Evolutionary conservation across 37 sponge, comb jelly and placozoan species (phyloP).

Genomic region (Bolinopsis microptera): DNA sequence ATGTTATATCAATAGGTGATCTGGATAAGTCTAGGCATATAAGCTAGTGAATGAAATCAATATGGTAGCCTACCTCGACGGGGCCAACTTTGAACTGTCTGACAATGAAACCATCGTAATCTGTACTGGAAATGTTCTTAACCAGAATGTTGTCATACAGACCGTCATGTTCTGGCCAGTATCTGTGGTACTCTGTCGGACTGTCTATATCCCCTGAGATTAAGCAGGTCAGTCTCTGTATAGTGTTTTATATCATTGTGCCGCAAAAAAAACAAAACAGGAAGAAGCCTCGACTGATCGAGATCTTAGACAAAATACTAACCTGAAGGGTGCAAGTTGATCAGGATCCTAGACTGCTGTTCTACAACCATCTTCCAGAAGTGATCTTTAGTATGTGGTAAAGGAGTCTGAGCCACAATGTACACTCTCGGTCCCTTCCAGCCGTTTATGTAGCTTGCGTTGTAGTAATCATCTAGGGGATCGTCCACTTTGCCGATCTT

Average conservation of each 20-base stretch:
- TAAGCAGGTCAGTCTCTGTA: no score
- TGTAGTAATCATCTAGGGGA: slow-evolving; percentile 17
- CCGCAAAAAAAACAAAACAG: no score
- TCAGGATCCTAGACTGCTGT: background rate
- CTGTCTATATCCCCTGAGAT: background rate
- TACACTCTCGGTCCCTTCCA: slow-evolving; percentile 32
- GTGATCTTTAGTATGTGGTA: background rate
- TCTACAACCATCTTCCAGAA: slow-evolving; percentile 40
- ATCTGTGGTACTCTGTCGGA: background rate
- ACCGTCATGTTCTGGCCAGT: slow-evolving; percentile 42
- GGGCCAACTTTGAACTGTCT: background rate
- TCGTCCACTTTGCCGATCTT: background rate
- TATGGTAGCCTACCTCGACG: background rate
- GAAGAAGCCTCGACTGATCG: no score
- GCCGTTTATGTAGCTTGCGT: slow-evolving; percentile 59
- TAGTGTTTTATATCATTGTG: no score
- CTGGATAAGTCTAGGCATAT: no score
- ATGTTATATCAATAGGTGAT: no score
- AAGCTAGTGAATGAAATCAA: no score
- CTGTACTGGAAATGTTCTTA: background rate
- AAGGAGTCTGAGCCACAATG: slow-evolving; percentile 57
- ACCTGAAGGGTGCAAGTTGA: slow-evolving; percentile 28
- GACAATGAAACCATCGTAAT: background rate
- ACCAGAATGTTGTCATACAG: slow-evolving; percentile 38
- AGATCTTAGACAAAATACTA: no score